Evolutionary conservation across 1,140 invertebrate species (phyloP), one percentile per base, ranked within the genome.

Genomic region (Gonioctena quinquepunctata): DNA sequence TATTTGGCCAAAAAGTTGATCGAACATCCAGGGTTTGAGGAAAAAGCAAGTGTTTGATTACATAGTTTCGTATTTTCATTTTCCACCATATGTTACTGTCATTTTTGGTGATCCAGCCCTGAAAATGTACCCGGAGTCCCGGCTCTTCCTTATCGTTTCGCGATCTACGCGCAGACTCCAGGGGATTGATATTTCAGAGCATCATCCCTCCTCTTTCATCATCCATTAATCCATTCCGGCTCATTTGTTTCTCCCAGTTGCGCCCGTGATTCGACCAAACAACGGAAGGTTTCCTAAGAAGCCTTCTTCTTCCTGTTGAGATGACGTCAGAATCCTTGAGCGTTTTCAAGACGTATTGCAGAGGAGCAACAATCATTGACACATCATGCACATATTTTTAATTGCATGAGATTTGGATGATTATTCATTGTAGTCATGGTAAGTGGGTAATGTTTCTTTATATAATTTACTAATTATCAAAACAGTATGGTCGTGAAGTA

Each of bases 131-230:
- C n/a, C n/a, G n/a, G n/a, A n/a, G n/a, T n/a, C n/a, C n/a, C n/a
- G n/a, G n/a, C n/a, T n/a, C n/a, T n/a, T 57, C 54, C 54, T 57
- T 57, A 57, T 57, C 54, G 54, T 21, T n/a, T n/a, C 13, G 22
- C 11, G 3, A 57, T 57, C 54, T 57, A 57, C n/a, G 54, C 54
- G 54, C 54, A 57, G 54, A 25, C 54, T 57, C 54, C 16, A 25
- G 21, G 22, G 21, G 21, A 57, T 57, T 57, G 54, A 57, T 57
- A 57, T 57, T 57, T 22, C 21, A 13, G 16, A 25, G 54, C 8
- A 57, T 57, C 33, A 42, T 42, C 33, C 33, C 33, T 42, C 4
- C 33, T 42, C n/a, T 42, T 8, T 13, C 11, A 57, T 11, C 22
- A 2, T 25, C 6, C 25, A 25, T 19, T 57, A 16, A 57, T 22